These are phyloP conservation scores for Myiozetetes cayanensis DNA, from an alignment of 2,113 vertebrate species.

Conservation along the genomic window DNA sequence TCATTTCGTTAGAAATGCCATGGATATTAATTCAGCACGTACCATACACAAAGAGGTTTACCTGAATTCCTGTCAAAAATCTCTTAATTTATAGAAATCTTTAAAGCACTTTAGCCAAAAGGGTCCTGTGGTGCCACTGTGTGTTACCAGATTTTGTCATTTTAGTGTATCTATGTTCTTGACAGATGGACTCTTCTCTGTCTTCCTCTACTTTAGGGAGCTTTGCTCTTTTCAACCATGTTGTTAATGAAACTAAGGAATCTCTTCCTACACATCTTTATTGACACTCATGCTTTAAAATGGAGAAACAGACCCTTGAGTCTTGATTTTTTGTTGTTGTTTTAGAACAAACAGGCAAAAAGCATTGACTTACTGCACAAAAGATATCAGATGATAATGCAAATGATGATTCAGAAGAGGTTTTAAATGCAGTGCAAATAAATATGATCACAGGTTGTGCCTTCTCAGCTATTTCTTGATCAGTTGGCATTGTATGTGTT, in stretches of 20 bases:
- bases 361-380: background rate
- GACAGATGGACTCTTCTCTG: background rate
- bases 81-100: conserved; percentile 33
- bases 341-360: background rate
- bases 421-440: conserved; percentile 23
- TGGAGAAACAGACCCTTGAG: background rate
- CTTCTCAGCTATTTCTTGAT: background rate
- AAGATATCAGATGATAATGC: background rate
- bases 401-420: background rate
- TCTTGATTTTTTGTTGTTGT: background rate
- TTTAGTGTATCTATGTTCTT: conserved; percentile 18
- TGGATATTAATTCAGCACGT: background rate
- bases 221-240: background rate
- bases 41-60: background rate
- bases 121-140: background rate
- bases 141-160: background rate
- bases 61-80: conserved; percentile 13
- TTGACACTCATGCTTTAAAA: background rate
- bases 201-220: background rate
- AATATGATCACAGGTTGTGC: background rate
- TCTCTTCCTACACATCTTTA: background rate
- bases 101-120: background rate
- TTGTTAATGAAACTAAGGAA: background rate
- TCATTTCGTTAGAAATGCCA: background rate
- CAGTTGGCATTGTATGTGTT: background rate